Evolutionary conservation across 2,797 vertebrate genomes (phyloP).

Genomic region (Enteromius radiatus): DNA sequence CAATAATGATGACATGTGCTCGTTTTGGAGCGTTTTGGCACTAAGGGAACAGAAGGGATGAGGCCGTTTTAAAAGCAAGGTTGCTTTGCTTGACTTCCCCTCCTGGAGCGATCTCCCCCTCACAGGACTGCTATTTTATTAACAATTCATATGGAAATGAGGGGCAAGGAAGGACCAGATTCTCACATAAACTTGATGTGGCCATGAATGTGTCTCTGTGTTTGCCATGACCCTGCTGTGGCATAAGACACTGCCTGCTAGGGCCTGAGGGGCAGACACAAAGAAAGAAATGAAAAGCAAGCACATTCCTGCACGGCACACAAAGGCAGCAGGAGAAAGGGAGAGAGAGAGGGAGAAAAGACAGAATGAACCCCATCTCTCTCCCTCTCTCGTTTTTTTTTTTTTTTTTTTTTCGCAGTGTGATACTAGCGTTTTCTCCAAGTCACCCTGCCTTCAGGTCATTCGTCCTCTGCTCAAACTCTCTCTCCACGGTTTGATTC

Average conservation of each 20-base stretch:
- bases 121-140: conserved; percentile 87
- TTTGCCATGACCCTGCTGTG: conserved; percentile 90
- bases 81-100: conserved; percentile 73
- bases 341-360: conserved; percentile 32
- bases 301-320: conserved; percentile 79
- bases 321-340: conserved; percentile 46
- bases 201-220: conserved; percentile 95
- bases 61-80: conserved; percentile 36
- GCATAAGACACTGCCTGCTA: conserved; percentile 88
- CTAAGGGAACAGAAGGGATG: conserved; percentile 30
- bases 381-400: not conserved
- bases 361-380: conserved; percentile 31
- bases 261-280: conserved; percentile 72
- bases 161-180: conserved; percentile 90
- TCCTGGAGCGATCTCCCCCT: conserved; percentile 79
- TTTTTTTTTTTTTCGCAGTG: not conserved
- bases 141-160: conserved; percentile 98
- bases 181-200: conserved; percentile 98
- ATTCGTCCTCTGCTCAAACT: conserved; percentile 5
- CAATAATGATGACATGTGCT: conserved; percentile 30
- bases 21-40: not conserved
- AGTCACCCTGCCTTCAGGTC: conserved; percentile 33
- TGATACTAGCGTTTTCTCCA: conserved; percentile 25
- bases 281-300: conserved; percentile 82
- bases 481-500: not conserved